A percentile compares a stretch with the other conserved stretches of the same genome.
phyloP scores from a whole-genome alignment of 2,888 invertebrate genomes.

The Dugesia japonica region DNA sequence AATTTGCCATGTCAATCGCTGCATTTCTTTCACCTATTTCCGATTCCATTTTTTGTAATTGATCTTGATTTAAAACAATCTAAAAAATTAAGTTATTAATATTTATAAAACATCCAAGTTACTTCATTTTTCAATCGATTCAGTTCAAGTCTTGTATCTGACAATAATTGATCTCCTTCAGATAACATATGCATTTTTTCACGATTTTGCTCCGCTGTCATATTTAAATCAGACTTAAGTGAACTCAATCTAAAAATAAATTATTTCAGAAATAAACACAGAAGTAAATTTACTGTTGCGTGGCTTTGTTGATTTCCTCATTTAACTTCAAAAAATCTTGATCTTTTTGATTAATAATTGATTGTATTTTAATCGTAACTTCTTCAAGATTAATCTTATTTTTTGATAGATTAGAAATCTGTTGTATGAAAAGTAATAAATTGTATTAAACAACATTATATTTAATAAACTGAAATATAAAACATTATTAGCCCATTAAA shows the following conservation, averaged over 20 bases:
- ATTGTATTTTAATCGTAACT: background rate
- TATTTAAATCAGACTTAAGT: background rate
- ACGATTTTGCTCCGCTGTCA: conserved; percentile 5
- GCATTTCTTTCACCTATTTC: background rate
- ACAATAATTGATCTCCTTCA: background rate
- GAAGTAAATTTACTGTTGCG: background rate
- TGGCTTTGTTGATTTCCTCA: background rate
- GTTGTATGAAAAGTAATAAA: no score
- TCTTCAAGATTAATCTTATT: background rate
- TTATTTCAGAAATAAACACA: background rate
- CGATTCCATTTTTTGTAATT: conserved; percentile 7
- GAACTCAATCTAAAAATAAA: background rate
- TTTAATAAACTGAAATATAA: no score
- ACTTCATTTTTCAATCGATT: conserved; percentile 10
- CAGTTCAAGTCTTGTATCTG: background rate
- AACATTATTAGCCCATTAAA: no score
- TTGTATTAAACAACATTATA: no score
- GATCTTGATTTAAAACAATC: background rate
- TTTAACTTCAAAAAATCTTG: background rate
- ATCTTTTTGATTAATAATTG: conserved; percentile 7
- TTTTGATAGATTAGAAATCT: no score
- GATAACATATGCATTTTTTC: background rate
- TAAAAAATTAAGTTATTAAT: background rate
- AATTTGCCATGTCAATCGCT: background rate
- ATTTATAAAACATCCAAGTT: background rate